phyloP scores from a whole-genome alignment of 2,888 invertebrate genomes.

The Tetramorium bicarinatum region DNA sequence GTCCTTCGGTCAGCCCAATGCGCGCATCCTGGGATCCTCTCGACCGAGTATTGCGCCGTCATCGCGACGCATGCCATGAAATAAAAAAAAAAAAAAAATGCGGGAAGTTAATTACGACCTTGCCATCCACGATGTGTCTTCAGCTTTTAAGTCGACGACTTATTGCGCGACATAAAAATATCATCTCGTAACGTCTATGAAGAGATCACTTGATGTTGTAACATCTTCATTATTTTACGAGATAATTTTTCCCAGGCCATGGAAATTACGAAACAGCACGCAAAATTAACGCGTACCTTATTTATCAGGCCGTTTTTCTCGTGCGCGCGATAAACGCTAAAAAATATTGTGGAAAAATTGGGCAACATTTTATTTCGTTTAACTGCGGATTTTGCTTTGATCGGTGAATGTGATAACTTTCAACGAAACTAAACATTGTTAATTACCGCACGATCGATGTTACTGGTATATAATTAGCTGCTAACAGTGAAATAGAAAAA shows the following conservation, averaged over 20 bases:
- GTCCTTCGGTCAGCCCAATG: conserved; percentile 59
- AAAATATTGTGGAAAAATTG: background rate
- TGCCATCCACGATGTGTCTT: background rate
- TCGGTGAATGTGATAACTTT: background rate
- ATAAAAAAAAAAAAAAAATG: conserved; percentile 55
- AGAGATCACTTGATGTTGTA: background rate
- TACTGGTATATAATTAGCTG: conserved; percentile 12
- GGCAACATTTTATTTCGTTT: background rate
- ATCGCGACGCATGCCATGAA: conserved; percentile 39
- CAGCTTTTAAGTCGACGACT: background rate
- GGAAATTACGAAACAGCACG: background rate
- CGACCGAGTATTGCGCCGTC: conserved; percentile 19
- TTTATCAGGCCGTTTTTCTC: background rate
- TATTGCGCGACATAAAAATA: background rate
- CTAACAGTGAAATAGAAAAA: background rate
- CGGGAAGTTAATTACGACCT: conserved; percentile 68
- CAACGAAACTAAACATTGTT: background rate
- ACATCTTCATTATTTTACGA: background rate
- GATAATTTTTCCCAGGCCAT: background rate
- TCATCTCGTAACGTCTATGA: background rate
- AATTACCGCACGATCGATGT: conserved; percentile 9
- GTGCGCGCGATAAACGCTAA: background rate
- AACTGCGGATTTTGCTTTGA: background rate
- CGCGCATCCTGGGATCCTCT: conserved; percentile 33
- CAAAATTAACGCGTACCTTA: background rate